Evolutionary conservation across 2,888 invertebrate species (phyloP).

Genomic region (Cryptophagus acutangulus): DNA sequence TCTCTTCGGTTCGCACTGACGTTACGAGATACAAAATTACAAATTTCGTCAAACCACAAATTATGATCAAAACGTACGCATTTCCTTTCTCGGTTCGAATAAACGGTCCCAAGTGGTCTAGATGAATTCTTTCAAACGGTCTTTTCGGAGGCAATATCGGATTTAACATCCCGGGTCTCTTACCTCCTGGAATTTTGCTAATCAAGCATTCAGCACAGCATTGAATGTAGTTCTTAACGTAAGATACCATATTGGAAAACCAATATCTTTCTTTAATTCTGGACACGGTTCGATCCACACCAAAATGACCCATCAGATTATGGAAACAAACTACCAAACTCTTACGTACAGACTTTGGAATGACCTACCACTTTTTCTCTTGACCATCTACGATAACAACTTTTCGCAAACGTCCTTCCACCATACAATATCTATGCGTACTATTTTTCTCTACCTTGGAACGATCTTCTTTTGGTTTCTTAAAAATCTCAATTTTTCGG

Average conservation of each 20-base stretch:
- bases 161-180: too few relatives aligned
- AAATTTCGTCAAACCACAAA: too few relatives aligned
- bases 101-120: too few relatives aligned
- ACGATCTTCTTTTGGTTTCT: constrained; percentile 8
- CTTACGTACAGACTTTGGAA: constrained; percentile 22
- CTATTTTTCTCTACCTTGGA: constrained; percentile 11
- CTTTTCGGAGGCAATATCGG: too few relatives aligned
- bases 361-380: constrained; percentile 17
- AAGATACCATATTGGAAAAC: constrained; percentile 18
- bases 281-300: constrained; percentile 14
- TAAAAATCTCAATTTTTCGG: constrained; percentile 14
- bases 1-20: too few relatives aligned
- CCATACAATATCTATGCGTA: constrained; percentile 16
- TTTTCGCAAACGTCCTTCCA: constrained; percentile 11
- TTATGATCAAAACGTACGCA: too few relatives aligned
- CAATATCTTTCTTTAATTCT: constrained; percentile 16
- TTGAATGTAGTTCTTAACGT: constrained; percentile 20
- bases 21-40: too few relatives aligned
- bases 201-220: too few relatives aligned
- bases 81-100: too few relatives aligned
- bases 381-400: constrained; percentile 10
- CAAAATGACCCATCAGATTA: constrained; percentile 20
- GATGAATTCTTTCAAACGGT: too few relatives aligned
- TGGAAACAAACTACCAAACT: constrained; percentile 17
- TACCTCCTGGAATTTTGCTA: too few relatives aligned